These are phyloP conservation scores for Nyctibius bracteatus DNA, from an alignment of 2,113 vertebrate species.

Conservation along the genomic window DNA sequence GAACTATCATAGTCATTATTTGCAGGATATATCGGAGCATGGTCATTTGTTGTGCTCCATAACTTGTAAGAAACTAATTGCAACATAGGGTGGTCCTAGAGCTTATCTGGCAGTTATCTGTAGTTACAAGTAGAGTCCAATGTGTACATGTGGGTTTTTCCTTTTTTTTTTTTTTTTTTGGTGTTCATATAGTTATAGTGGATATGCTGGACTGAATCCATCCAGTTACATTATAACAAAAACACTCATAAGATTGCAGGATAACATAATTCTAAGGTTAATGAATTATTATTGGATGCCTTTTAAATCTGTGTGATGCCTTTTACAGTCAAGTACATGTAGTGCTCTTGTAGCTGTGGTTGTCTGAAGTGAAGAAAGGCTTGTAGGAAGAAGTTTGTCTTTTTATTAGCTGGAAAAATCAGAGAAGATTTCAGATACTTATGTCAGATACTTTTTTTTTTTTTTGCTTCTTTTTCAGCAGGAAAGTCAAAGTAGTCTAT, in stretches of 20 bases:
- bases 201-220: background rate
- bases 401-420: background rate
- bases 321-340: background rate
- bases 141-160: accelerated
- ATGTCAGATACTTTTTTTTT: background rate
- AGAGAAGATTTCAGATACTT: background rate
- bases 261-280: background rate
- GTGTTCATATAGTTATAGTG: background rate
- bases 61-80: background rate
- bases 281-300: background rate
- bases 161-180: background rate
- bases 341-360: background rate
- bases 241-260: background rate
- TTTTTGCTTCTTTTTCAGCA: background rate
- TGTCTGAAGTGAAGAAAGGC: background rate
- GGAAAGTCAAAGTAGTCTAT: background rate
- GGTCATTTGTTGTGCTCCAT: background rate
- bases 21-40: background rate
- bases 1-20: background rate
- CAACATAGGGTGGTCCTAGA: background rate
- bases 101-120: background rate
- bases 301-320: background rate
- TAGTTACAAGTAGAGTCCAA: background rate
- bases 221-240: background rate
- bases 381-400: background rate